phyloP scores from a whole-genome alignment of 2,113 vertebrate species.

The Anseranas semipalmata region DNA sequence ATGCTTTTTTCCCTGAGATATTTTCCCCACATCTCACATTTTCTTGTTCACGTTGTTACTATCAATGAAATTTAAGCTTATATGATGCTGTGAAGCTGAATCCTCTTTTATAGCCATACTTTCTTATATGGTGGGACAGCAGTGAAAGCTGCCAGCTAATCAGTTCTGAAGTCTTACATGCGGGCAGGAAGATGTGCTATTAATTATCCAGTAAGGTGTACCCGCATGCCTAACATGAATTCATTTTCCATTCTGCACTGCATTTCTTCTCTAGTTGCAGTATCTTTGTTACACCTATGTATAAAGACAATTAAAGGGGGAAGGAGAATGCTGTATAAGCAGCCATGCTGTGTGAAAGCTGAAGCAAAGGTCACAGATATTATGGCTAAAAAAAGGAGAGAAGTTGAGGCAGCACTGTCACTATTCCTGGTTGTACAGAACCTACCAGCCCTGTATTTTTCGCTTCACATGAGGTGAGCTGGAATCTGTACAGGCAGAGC shows the following conservation, averaged over 20 bases:
- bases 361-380: not conserved
- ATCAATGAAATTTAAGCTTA: slow-evolving; percentile 15
- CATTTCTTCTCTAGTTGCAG: not conserved
- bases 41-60: not conserved
- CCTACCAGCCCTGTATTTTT: not conserved
- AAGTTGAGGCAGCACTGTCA: not conserved
- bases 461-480: not conserved
- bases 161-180: not conserved
- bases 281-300: not conserved
- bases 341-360: not conserved
- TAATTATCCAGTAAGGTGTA: slow-evolving; percentile 18
- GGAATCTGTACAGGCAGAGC: too few species aligned
- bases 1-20: not conserved
- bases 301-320: not conserved
- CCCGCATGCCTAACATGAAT: not conserved
- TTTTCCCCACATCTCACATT: slow-evolving; percentile 12
- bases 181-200: not conserved
- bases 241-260: not conserved
- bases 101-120: slow-evolving; percentile 2
- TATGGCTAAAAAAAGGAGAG: not conserved
- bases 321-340: not conserved
- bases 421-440: not conserved
- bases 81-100: not conserved
- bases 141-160: not conserved
- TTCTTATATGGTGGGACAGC: not conserved